Conservation (phyloP, 2,113 vertebrate genomes). For the Onychostoma macrolepis region DNA sequence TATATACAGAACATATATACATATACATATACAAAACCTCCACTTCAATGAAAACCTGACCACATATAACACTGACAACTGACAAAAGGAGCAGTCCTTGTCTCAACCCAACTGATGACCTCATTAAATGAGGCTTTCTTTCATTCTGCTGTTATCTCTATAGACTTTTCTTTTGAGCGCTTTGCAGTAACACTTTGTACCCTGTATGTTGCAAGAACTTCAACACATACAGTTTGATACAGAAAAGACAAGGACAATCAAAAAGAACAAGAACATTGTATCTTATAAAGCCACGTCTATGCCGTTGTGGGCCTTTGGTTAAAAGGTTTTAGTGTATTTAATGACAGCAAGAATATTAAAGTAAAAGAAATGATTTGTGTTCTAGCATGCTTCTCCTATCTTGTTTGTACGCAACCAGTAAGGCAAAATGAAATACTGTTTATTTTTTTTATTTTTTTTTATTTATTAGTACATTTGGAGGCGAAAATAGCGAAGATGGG, state of each 20-base stretch:
- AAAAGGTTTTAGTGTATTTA: neutral
- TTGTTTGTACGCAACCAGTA: neutral
- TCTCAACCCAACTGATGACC: neutral
- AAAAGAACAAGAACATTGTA: neutral
- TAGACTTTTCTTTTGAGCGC: neutral
- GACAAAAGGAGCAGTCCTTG: neutral
- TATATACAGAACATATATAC: too few species aligned
- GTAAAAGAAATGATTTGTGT: neutral
- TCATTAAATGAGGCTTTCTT: constrained; percentile 29
- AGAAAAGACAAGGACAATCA: constrained; percentile 15
- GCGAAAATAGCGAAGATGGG: neutral
- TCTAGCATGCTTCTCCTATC: neutral
- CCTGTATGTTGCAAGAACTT: neutral
- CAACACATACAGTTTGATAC: neutral
- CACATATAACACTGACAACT: neutral
- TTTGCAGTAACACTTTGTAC: constrained; percentile 7
- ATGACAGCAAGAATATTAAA: neutral
- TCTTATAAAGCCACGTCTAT: neutral
- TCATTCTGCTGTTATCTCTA: constrained; percentile 2
- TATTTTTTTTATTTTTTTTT: neutral
- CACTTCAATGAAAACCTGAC: neutral
- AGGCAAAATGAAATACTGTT: neutral
- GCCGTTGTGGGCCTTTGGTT: neutral
- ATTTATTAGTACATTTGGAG: neutral
- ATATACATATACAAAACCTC: neutral